phyloP scores from a whole-genome alignment of 2,888 invertebrate genomes.

The Sesia bembeciformis region DNA sequence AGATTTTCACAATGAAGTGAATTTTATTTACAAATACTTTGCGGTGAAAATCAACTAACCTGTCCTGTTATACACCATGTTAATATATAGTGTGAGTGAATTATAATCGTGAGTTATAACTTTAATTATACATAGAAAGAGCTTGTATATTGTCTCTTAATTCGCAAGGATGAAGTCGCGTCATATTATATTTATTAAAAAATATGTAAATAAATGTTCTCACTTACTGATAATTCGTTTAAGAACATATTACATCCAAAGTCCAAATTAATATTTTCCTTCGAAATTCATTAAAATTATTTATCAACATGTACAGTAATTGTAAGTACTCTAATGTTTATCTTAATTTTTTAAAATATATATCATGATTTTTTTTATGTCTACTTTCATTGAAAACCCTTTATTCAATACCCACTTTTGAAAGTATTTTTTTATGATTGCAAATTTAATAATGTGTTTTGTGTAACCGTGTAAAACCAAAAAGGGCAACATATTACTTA shows the following conservation, averaged over 20 bases:
- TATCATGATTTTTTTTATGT: conserved; percentile 57
- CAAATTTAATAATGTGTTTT: too few species aligned
- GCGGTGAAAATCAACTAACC: too few species aligned
- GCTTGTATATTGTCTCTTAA: not conserved
- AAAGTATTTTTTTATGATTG: too few species aligned
- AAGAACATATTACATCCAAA: conserved; percentile 38
- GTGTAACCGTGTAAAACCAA: too few species aligned
- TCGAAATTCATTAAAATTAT: conserved; percentile 52
- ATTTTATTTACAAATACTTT: too few species aligned
- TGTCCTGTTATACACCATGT: not conserved
- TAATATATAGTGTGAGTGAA: not conserved
- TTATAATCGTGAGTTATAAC: not conserved
- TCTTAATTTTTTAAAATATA: conserved; percentile 70
- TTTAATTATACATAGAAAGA: not conserved
- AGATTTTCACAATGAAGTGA: too few species aligned
- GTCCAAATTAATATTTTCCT: conserved; percentile 45
- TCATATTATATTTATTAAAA: conserved; percentile 14
- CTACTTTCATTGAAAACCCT: conserved; percentile 5
- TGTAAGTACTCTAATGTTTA: conserved; percentile 65
- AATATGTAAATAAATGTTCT: conserved; percentile 50
- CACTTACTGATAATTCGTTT: conserved; percentile 34
- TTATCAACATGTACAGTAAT: conserved; percentile 68
- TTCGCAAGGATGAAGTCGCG: conserved; percentile 2
- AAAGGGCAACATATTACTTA: too few species aligned
- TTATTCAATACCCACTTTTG: too few species aligned